Base-by-base conservation (phyloP, 2,113 vertebrate species). In the Ondatra zibethicus region DNA sequence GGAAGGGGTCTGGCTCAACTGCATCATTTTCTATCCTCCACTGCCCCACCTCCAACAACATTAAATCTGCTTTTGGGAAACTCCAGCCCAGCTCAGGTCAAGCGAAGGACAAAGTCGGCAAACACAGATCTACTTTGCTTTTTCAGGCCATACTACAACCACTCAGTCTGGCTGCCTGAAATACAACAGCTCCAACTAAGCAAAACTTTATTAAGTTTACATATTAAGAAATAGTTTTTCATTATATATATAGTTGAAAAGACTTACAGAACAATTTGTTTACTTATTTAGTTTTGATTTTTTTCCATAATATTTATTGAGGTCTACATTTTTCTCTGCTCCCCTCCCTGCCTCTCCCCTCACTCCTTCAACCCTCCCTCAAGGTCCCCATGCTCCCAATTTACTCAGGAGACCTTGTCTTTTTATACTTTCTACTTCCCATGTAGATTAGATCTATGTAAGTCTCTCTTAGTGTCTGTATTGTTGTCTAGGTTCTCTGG, bases 1-100 rank as follows among this genome's bases (percentile, higher is more conserved):
- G 85, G 75, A 89, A 14, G 27, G 39, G 42, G 14, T 92, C 92
- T 55, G 75, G 36, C 58, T 97, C 72, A 96, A 82, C 47, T 17
- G 5, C 3, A 73, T 68, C 1, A 39, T 65, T 84, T 42, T 85
- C 75, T 33, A 39, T 21, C 2, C 29, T 17, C 19, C 58, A 58
- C 10, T 0, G 0, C n/a, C 13, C 14, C 55, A 17, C 70, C n/a
- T 9, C 7, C 70, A 73, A 39, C 50, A 81, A 6, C 39, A 29
- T 0, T 12, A 0, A 78, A 1, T 42, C 12, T 10, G 58, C 85
- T 92, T 45, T 91, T 70, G 70, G 42, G 73, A 96, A 19, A 88
- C 17, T 55, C 92, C 29, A 92, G 10, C 12, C 6, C 33, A 58
- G 63, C 42, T 91, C 78, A 84, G 36, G 55, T 27, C 63, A 92